Base-by-base conservation (phyloP, 2,797 vertebrate genomes). In the Intellagama lesueurii region DNA sequence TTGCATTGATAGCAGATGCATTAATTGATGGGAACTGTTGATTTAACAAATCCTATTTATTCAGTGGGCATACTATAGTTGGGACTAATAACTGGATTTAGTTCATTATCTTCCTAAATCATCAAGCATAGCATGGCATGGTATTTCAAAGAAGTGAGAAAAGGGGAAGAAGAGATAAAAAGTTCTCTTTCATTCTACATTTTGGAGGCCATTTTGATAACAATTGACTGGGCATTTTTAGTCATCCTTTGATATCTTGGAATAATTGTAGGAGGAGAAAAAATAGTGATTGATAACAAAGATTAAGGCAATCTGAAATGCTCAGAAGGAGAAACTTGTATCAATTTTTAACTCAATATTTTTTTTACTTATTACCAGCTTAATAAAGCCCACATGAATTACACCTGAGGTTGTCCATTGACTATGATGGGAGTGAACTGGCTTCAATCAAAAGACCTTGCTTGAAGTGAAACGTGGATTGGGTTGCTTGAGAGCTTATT, bases 251-350 rank as follows among this genome's bases (percentile, higher is more conserved):
- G 69, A 76, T 49, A 83, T 19, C 44, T 40, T 76, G 85, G 35
- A 84, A 2, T 35, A 87, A 77, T 81, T 80, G 1, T 87, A 93
- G 85, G 35, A 93, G 75, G 47, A 86, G 90, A 75, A 84, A 68
- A 83, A 79, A 87, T 90, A 80, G 88, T 93, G 94, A 83, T 81
- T 91, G 90, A 81, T 35, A 87, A 95, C 94, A 90, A 56, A 87
- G 16, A 84, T 32, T n/a, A 85, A 90, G 3, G 6, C 9, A 83
- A 60, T 86, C 22, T 85, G 56, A 76, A 91, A 93, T 93, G 81
- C 60, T 90, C 93, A 73, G 86, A 88, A 86, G 26, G 40, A 19
- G 8, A 93, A 9, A 16, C 52, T 89, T 92, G 77, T 78, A 90
- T 88, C 86, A 87, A 70, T 17, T 0, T 0, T 40, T 40, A 40